These are phyloP conservation scores for Pterois miles DNA, from an alignment of 2,797 vertebrate genomes.

Conservation along the genomic window DNA sequence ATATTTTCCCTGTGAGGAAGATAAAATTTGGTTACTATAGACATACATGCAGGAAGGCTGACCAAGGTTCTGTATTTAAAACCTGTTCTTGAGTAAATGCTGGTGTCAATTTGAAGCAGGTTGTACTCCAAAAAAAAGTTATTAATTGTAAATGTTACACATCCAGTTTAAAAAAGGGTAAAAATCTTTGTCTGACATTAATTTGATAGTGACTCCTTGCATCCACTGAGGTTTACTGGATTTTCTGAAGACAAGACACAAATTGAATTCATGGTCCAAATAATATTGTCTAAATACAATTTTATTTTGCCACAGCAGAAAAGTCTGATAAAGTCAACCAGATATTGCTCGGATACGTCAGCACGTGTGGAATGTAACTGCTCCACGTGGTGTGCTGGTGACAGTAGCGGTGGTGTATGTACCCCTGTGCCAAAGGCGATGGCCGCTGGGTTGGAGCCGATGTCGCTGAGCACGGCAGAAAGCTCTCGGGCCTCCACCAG, in stretches of 20 bases:
- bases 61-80: not conserved
- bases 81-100: not conserved
- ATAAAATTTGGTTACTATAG: not conserved
- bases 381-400: not conserved
- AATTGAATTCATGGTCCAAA: not conserved
- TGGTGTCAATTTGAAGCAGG: not conserved
- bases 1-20: slow-evolving; percentile 84
- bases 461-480: slow-evolving; percentile 80
- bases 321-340: not conserved
- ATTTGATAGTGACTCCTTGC: not conserved
- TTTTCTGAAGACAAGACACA: not conserved
- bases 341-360: not conserved
- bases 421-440: slow-evolving; percentile 89
- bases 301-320: not conserved
- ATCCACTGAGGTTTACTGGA: not conserved
- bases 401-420: not conserved
- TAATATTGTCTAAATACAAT: not conserved
- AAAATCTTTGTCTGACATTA: not conserved
- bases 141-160: not conserved
- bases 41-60: not conserved
- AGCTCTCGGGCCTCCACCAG: slow-evolving; percentile 83
- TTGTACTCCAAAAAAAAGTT: not conserved
- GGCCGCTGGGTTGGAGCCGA: slow-evolving; percentile 81
- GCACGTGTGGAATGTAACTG: not conserved
- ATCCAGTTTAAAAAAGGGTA: not conserved